Evolutionary conservation across 2,888 invertebrate species (phyloP), one percentile per base, ranked within the genome.

Genomic region (Eustalomyia histrio): DNA sequence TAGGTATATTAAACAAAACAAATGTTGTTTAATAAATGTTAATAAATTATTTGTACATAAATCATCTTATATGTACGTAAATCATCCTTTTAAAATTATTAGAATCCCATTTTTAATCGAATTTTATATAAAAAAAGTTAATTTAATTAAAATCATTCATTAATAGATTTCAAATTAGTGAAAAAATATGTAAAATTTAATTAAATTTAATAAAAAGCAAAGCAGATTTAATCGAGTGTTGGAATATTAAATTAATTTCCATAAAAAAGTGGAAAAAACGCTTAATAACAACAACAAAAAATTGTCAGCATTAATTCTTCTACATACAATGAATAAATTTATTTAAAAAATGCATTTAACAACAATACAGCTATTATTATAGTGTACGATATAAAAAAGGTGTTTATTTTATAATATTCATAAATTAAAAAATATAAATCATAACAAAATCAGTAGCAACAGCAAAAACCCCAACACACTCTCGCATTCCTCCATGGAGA

Each of bases 381-480:
- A 29, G n/a, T 29, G 29, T 6, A 17, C 17, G 6, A 8, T 55
- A 14, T 53, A 24, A 61, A 71, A 75, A 55, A 67, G 8, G 8
- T 63, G 52, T 53, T 65, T 67, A 72, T 72, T 76, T 61, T 67
- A 55, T 75, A 75, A 35, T 60, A 61, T 74, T 63, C 35, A 58
- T 53, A 72, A 74, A 69, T 75, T 71, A 58, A 75, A 79, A 74
- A 71, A 55, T 67, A 7, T 55, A 69, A 72, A 72, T 76, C 74
- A 69, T 60, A 74, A 75, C 69, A 63, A 80, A 72, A 72, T 76
- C 68, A 80, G 16, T 21, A 64, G 52, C 24, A 74, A 29, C 29
- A 29, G 1, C 3, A 67, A 65, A 17, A 69, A 17, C 58, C 35
- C 58, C 50, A 67, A 43, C 78, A 73, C 50, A 65, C n/a, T 43